Base-by-base conservation (phyloP, 1,140 invertebrate species). In the Lasioglossum albipes region DNA sequence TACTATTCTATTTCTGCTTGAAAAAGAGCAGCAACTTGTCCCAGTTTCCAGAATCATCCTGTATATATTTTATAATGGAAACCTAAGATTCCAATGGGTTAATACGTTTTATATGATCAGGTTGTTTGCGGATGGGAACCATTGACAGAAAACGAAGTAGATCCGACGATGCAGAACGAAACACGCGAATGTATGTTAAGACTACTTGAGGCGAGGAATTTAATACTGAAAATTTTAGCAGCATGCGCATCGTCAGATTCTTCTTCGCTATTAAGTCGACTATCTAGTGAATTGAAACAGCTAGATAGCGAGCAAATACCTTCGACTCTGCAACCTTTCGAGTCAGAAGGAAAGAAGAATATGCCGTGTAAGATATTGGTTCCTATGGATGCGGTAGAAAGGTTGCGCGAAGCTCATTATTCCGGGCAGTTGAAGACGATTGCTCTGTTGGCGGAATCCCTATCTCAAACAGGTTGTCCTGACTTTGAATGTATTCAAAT, bases 71-170 rank as follows among this genome's bases (percentile, higher is more conserved):
- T 62, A 20, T 67, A 13, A 18, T 7, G 49, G 27, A 31, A 10
- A 7, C 1, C 1, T 57, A 10, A 62, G 52, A 66, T 64, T 79
- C 52, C 4, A 20, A 42, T 18, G 0, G 65, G 36, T 18, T 65
- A 4, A 45, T 61, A 59, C 2, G 7, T 7, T 49, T 9, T 12
- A 9, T 54, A 76, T 83, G 41, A 80, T 81, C 57, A 92, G 92
- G 92, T 93, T 31, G 87, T 93, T 31, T 84, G 89, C n/a, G 89
- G 90, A 7, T 93, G 92, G 90, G 92, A 93, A 68, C 93, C 93
- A 16, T 62, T 91, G 20, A 65, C 75, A 0, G 82, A 88, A 52
- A 87, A 81, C 31, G 84, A 81, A 9, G 76, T 84, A 20, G 90
- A 93, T 83, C 75, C 87, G 7, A 73, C 91, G 49, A 91, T 91